Evolutionary conservation across 2,797 vertebrate genomes (phyloP).

Genomic region (Muscicapa striata): DNA sequence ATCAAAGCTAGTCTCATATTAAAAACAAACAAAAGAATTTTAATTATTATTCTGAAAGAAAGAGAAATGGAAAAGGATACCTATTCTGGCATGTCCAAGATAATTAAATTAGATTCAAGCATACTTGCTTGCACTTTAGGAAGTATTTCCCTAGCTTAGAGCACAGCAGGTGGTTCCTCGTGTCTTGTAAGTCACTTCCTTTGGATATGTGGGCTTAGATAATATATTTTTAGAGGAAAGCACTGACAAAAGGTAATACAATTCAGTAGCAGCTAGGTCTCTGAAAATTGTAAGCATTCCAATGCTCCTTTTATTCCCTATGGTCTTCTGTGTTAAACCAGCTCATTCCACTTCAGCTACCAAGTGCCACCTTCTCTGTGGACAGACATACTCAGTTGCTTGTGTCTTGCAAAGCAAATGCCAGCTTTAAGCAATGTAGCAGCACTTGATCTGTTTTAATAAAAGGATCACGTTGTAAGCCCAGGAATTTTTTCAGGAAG

Average conservation of each 20-base stretch:
- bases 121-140: neutral
- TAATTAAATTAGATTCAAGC: conserved; percentile 38
- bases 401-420: neutral
- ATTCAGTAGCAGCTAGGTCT: neutral
- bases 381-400: neutral
- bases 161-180: neutral
- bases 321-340: neutral
- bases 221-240: neutral
- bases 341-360: neutral
- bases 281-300: neutral
- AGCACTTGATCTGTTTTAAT: conserved; percentile 2
- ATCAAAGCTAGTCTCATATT: conserved; percentile 15
- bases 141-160: neutral
- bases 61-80: conserved; percentile 24
- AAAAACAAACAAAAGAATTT: neutral
- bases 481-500: conserved; percentile 33
- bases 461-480: neutral
- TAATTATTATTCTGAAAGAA: conserved; percentile 52
- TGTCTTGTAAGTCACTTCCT: neutral
- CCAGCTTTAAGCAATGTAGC: neutral
- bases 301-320: neutral
- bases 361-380: neutral
- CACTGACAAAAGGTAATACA: neutral
- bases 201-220: neutral
- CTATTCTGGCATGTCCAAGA: neutral